Percentiles rank a stretch among this genome's conserved stretches.
Evolutionary conservation across 2,113 vertebrate species (phyloP).

Genomic region (Burhinus oedicnemus): DNA sequence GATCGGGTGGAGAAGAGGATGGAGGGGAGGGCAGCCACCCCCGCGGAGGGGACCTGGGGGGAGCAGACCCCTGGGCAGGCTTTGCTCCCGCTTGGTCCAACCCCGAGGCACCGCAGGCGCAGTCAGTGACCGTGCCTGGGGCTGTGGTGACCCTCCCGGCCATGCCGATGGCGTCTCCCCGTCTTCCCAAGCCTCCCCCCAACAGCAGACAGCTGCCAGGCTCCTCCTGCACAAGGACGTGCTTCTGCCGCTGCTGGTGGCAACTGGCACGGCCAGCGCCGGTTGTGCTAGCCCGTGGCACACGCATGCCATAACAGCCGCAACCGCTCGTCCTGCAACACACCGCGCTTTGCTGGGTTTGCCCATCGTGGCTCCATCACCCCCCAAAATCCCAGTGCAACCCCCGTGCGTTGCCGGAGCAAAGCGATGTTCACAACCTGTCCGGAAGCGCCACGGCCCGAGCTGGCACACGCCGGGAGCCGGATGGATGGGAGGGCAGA

Average conservation of each 20-base stretch:
- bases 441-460: background rate
- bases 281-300: fast-evolving
- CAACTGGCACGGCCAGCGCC: background rate
- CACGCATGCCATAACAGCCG: fast-evolving
- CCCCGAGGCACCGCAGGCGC: fast-evolving
- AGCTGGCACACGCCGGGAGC: background rate
- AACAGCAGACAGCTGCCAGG: background rate
- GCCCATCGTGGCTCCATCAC: background rate
- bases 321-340: background rate
- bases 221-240: background rate
- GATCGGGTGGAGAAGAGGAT: background rate
- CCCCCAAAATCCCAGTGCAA: no score
- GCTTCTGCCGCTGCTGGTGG: background rate
- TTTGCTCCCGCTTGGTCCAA: background rate
- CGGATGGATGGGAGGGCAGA: no score
- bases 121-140: fast-evolving
- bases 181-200: background rate
- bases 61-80: background rate
- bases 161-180: fast-evolving
- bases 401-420: background rate
- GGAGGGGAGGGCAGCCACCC: background rate
- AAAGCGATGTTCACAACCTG: fast-evolving
- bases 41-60: background rate
- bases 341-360: background rate
- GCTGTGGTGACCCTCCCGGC: background rate